Evolutionary conservation across 2,888 invertebrate species (phyloP), one percentile per base, ranked within the genome.

Genomic region (Ormyrus pomaceus): DNA sequence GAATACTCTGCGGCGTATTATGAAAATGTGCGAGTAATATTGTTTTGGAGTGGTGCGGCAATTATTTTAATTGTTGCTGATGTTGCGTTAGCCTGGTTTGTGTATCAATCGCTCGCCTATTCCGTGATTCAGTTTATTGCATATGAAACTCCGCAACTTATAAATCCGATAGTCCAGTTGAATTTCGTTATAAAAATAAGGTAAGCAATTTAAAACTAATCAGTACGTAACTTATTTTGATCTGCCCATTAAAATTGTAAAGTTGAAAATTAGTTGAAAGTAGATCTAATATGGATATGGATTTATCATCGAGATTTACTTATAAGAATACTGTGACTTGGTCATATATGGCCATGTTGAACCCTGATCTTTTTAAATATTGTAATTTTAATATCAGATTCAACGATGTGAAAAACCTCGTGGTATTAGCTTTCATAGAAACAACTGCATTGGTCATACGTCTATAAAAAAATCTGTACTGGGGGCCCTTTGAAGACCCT

Each of bases 161-260:
- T 68, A 3, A 76, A 76, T 53, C 53, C 75, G 0, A 53, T 68
- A 0, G 46, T 68, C n/a, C 68, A 76, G n/a, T 34, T 76, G 1
- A 66, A 68, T 53, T 76, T 76, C 10, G 8, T 34, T 48, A 2
- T 69, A 5, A 6, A 45, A 53, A 55, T 76, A 19, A 8, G 48
- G 76, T 76, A 55, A 68, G 75, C 34, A 34, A 34, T 34, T 34
- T 34, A 34, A 34, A 34, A 34, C 34, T 34, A 34, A 34, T 34
- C 2, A 1, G 34, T 34, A 2, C 34, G 2, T 1, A 34, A 34
- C 34, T 34, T 34, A 34, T 34, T 34, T 34, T 34, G 34, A 34
- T 34, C 34, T 34, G 34, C 3, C 3, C 34, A 34, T 34, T 34
- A 34, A 34, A 34, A 34, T 34, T 34, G 34, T 34, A 34, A 34